Conservation (phyloP, 2,113 vertebrate genomes). For the Mystacornis crossleyi region DNA sequence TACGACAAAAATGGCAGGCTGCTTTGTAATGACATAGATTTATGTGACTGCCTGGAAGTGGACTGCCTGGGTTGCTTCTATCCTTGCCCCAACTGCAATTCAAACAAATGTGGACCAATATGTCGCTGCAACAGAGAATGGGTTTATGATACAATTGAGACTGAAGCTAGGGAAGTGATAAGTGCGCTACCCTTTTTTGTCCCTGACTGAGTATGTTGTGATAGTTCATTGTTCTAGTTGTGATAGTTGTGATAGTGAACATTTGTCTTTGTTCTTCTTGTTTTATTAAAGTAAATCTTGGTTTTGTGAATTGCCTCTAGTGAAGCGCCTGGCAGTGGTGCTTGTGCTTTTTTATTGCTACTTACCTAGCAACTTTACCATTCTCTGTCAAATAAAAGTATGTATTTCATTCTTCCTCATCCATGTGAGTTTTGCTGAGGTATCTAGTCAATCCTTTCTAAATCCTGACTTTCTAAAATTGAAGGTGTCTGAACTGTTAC, state of each 20-base stretch:
- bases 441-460: not conserved
- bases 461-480: not conserved
- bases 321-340: not conserved
- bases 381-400: not conserved
- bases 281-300: not conserved
- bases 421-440: not conserved
- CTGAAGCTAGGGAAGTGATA: slow-evolving; percentile 67
- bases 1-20: slow-evolving; percentile 71
- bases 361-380: not conserved
- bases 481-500: not conserved
- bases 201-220: slow-evolving; percentile 29
- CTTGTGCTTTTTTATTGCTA: not conserved
- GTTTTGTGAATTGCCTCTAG: not conserved
- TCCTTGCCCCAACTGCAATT: slow-evolving; percentile 78
- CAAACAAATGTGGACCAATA: slow-evolving; percentile 75
- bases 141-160: slow-evolving; percentile 73
- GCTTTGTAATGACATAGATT: slow-evolving; percentile 61
- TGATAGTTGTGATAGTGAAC: too few relatives aligned
- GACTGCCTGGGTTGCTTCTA: slow-evolving; percentile 82
- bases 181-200: slow-evolving; percentile 58
- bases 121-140: slow-evolving; percentile 78
- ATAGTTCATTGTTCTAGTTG: not conserved
- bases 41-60: slow-evolving; percentile 80
- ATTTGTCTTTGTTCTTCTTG: not conserved
- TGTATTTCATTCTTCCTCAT: not conserved